A percentile compares a stretch with the other conserved stretches of the same genome.
Conservation (phyloP, 1,140 invertebrate genomes). For the Pinna nobilis region DNA sequence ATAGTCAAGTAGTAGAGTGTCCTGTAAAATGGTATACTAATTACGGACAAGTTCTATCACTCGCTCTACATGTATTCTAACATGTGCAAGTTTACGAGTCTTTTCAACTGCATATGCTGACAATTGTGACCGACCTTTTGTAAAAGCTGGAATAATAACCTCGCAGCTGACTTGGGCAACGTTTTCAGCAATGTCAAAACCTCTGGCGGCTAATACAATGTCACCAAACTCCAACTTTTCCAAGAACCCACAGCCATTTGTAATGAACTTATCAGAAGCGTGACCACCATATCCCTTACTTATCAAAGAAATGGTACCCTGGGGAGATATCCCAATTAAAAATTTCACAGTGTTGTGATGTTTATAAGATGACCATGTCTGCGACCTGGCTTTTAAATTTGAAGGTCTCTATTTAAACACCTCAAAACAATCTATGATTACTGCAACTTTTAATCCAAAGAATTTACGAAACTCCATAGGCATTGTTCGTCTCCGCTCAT, state of each 20-base stretch:
- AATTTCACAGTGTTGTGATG: no score
- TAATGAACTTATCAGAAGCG: constrained; percentile 37
- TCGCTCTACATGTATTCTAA: constrained; percentile 36
- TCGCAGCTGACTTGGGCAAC: constrained; percentile 17
- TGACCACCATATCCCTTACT: constrained; percentile 34
- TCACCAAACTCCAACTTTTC: constrained; percentile 26
- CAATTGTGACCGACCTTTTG: constrained; percentile 39
- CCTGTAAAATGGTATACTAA: constrained; percentile 33
- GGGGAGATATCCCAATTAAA: constrained; percentile 23
- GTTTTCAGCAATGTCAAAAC: constrained; percentile 36
- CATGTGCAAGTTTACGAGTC: constrained; percentile 37
- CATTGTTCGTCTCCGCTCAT: no score
- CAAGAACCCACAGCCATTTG: constrained; percentile 24
- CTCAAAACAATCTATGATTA: no score
- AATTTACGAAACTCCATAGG: no score
- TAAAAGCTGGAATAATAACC: constrained; percentile 38
- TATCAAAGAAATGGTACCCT: constrained; percentile 35
- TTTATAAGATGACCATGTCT: no score
- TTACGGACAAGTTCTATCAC: constrained; percentile 34
- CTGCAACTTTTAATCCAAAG: no score
- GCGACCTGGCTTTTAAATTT: no score
- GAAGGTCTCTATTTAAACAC: no score
- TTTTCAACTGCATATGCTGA: constrained; percentile 22
- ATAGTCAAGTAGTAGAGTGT: constrained; percentile 29
- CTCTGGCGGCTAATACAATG: constrained; percentile 39